Evolutionary conservation across 2,888 invertebrate genomes (phyloP), one percentile per base, ranked within the genome.

Genomic region (Drosophila crucigera): DNA sequence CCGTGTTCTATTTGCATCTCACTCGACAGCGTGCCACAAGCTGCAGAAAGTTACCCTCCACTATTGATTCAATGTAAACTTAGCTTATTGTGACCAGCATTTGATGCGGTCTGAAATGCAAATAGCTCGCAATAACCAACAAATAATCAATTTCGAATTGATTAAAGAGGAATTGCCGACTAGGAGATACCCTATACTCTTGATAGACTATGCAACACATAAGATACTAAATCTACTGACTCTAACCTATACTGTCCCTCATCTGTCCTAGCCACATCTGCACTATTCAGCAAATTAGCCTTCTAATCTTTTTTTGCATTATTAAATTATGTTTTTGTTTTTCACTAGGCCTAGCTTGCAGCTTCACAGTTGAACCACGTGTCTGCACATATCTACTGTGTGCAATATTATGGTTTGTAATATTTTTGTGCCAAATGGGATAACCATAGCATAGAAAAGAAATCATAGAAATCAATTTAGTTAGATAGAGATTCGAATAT

Each of bases 1-100:
- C 10, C 10, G 41, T n/a, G 10, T n/a, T 35, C 22, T 53, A 59
- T 69, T 59, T 69, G 47, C 53, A 43, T n/a, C 41, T 52, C 53
- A 60, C 31, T 59, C 39, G 47, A 59, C 14, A 16, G 68, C 25
- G 53, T 66, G 53, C 66, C 43, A 35, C 67, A 67, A 54, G 16
- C 52, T 35, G 41, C 39, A 41, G 22, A n/a, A 52, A 65, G 28
- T 52, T 43, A 7, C 16, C 66, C 30, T 52, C 6, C 10, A 33
- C 30, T 41, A 19, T 28, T 41, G 30, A 16, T 31, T 22, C 39
- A 43, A 30, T 33, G 52, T 16, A 25, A 39, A 16, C 52, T 4
- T 35, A 19, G 43, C 43, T n/a, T 4, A 67, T 30, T 43, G 67
- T 53, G 37, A 31, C 10, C 16, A 43, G 41, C 43, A 58, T 4